Base-by-base conservation (phyloP, 1,140 invertebrate species). In the Cydia amplana region DNA sequence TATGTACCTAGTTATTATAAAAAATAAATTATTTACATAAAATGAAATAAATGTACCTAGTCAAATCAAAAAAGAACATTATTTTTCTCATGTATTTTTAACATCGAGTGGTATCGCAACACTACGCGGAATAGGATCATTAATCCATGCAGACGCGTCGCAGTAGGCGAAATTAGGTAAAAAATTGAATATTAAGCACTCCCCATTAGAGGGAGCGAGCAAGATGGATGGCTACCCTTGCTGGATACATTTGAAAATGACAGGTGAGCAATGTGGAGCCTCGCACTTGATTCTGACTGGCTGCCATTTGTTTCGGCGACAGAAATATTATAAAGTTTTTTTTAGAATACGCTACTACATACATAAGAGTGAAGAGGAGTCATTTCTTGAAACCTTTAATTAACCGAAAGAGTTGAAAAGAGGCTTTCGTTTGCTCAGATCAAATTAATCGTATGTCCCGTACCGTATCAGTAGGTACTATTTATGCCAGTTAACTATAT, bases 181-280 rank as follows among this genome's bases (percentile, higher is more conserved):
- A 87, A 87, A 87, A 87, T 83, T 83, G 82, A 82, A 86, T 86
- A 87, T 86, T 87, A 86, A 86, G 77, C 74, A 49, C 55, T 74
- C 55, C 74, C 82, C 82, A 85, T 87, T 83, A 85, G 84, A 79
- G 76, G 79, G 79, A 75, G 74, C 78, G 77, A 73, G 75, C 81
- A 84, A 84, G 83, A 87, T 81, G 85, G 85, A 86, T 86, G 82
- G 36, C 32, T 70, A 70, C 65, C 65, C 65, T 70, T 70, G 65
- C 28, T 28, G 28, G n/a, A 70, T 70, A 60, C 55, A 60, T 70
- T 32, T 28, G 64, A 36, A 40, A 12, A 70, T 70, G 65, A 70
- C 36, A 70, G 65, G 65, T 70, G 32, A 36, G 55, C 55, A 60
- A 60, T 60, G 55, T 60, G 55, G 7, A 60, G 20, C 18, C 55